These are phyloP conservation scores for Listronotus oregonensis DNA, from an alignment of 1,140 invertebrate genomes.

Conservation along the genomic window DNA sequence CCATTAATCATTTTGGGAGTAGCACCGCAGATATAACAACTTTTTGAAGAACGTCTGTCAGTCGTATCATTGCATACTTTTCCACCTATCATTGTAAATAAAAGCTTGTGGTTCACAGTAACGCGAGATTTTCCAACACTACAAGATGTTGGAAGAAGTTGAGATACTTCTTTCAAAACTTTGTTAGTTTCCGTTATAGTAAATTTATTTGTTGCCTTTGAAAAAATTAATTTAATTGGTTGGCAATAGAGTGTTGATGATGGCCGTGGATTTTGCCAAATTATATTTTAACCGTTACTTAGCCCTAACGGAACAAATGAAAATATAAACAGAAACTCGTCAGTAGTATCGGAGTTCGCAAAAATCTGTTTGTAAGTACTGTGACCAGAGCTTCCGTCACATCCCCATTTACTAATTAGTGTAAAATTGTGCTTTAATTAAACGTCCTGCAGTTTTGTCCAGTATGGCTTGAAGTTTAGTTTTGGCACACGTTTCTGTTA, in stretches of 20 bases:
- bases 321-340: slow-evolving; percentile 37
- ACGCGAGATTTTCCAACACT: slow-evolving; percentile 1
- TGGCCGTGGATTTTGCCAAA: slow-evolving; percentile 40
- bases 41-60: slow-evolving; percentile 37
- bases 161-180: slow-evolving; percentile 25
- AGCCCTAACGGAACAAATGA: slow-evolving; percentile 20
- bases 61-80: slow-evolving; percentile 49
- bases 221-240: slow-evolving; percentile 31
- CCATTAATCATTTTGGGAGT: slow-evolving; percentile 22
- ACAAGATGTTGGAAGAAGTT: slow-evolving; percentile 2
- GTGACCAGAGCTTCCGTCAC: slow-evolving; percentile 32
- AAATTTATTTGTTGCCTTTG: slow-evolving; percentile 26
- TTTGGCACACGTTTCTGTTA: slow-evolving; percentile 35
- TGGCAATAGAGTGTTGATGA: slow-evolving; percentile 32
- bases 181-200: slow-evolving; percentile 28
- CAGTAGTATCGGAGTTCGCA: slow-evolving; percentile 3
- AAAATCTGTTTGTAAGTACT: slow-evolving; percentile 38
- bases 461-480: slow-evolving; percentile 38
- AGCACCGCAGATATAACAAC: slow-evolving; percentile 43
- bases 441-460: slow-evolving; percentile 34
- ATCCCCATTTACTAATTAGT: slow-evolving; percentile 34
- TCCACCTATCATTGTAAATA: slow-evolving; percentile 49
- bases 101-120: slow-evolving; percentile 30
- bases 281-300: background rate
- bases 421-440: slow-evolving; percentile 13